phyloP scores from a whole-genome alignment of 2,888 invertebrate genomes.

The Eilema sororculum region DNA sequence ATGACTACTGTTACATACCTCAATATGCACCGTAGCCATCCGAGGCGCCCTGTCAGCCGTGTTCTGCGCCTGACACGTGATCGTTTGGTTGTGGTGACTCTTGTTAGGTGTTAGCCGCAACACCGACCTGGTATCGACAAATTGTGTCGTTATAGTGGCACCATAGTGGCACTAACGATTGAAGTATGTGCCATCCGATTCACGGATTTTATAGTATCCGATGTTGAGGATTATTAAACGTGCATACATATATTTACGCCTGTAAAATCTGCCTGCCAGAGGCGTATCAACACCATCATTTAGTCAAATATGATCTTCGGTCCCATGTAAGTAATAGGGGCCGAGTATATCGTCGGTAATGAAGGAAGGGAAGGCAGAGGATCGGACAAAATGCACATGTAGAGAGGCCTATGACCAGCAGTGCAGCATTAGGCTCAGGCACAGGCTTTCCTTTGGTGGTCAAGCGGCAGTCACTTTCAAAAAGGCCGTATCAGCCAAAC shows the following conservation, averaged over 20 bases:
- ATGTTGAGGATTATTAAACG: neutral
- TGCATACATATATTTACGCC: neutral
- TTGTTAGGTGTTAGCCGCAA: slow-evolving; percentile 94
- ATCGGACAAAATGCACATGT: too few relatives aligned
- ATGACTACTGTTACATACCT: slow-evolving; percentile 82
- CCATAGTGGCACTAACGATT: slow-evolving; percentile 1
- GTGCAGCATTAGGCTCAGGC: too few relatives aligned
- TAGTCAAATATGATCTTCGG: too few relatives aligned
- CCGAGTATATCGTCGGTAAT: too few relatives aligned
- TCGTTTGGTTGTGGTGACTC: slow-evolving; percentile 95
- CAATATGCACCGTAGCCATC: slow-evolving; percentile 92
- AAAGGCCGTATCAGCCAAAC: too few relatives aligned
- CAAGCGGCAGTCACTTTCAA: too few relatives aligned
- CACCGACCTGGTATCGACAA: slow-evolving; percentile 88
- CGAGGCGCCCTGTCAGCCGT: slow-evolving; percentile 95
- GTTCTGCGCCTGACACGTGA: slow-evolving; percentile 97
- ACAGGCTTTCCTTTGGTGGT: too few relatives aligned
- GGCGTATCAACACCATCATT: too few relatives aligned
- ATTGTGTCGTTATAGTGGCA: slow-evolving; percentile 15
- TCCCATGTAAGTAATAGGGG: too few relatives aligned
- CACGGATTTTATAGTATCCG: neutral
- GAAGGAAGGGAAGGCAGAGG: too few relatives aligned
- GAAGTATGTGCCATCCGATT: neutral
- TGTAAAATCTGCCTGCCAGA: too few relatives aligned
- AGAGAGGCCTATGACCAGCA: too few relatives aligned